phyloP scores from a whole-genome alignment of 2,797 vertebrate genomes.

The Neosilurus hyrtlii region DNA sequence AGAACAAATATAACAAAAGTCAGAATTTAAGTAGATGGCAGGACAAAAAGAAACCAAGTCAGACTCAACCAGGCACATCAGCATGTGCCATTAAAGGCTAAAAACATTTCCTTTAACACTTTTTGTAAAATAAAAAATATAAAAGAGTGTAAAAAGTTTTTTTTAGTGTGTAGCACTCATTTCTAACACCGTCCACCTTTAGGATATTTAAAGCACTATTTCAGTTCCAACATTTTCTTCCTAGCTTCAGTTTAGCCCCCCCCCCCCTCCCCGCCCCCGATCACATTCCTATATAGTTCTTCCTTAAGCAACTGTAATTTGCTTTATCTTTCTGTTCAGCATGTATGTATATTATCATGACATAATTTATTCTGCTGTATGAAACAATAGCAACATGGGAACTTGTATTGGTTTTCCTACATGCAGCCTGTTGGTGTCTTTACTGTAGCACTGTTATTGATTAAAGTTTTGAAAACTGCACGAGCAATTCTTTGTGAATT shows the following conservation, averaged over 20 bases:
- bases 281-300: slow-evolving; percentile 50
- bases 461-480: slow-evolving; percentile 79
- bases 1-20: slow-evolving; percentile 6
- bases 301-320: slow-evolving; percentile 59
- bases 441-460: slow-evolving; percentile 92
- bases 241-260: slow-evolving; percentile 43
- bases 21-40: slow-evolving; percentile 2
- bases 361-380: slow-evolving; percentile 99
- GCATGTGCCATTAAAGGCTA: slow-evolving; percentile 54
- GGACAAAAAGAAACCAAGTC: slow-evolving; percentile 21
- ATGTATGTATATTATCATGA: slow-evolving; percentile 85
- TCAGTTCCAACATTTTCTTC: slow-evolving; percentile 40
- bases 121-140: slow-evolving; percentile 60
- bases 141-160: slow-evolving; percentile 54
- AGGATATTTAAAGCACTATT: slow-evolving; percentile 59
- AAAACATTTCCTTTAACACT: slow-evolving; percentile 58
- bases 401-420: slow-evolving; percentile 88
- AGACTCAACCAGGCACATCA: slow-evolving; percentile 32
- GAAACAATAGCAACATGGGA: slow-evolving; percentile 89
- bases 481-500: slow-evolving; percentile 26
- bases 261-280: background rate
- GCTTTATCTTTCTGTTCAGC: slow-evolving; percentile 68
- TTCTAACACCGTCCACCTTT: slow-evolving; percentile 56
- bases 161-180: slow-evolving; percentile 56
- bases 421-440: slow-evolving; percentile 87